phyloP scores from a whole-genome alignment of 1,140 invertebrate genomes.

The Episyrphus balteatus region DNA sequence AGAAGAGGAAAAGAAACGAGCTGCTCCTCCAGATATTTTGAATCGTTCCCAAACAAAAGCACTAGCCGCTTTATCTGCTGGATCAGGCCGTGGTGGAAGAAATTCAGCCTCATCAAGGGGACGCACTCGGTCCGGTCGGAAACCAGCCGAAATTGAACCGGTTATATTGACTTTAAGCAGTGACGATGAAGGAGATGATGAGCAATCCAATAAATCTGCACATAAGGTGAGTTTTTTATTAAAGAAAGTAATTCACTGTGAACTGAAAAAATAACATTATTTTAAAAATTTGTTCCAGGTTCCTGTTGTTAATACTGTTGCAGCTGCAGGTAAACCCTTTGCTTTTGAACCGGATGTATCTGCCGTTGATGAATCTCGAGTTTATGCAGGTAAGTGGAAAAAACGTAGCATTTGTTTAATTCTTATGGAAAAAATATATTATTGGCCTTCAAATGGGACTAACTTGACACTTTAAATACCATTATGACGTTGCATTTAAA shows the following conservation, averaged over 20 bases:
- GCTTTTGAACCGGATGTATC: constrained; percentile 21
- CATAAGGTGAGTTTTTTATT: constrained; percentile 21
- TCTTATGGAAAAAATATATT: too few relatives aligned
- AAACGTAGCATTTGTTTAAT: not conserved
- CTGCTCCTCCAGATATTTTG: constrained; percentile 9
- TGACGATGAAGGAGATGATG: constrained; percentile 43
- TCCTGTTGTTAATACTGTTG: not conserved
- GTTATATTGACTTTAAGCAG: constrained; percentile 53
- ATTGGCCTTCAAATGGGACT: too few relatives aligned
- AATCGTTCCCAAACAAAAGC: not conserved
- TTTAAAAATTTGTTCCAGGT: too few relatives aligned
- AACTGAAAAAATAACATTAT: too few relatives aligned
- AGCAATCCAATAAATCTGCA: constrained; percentile 11
- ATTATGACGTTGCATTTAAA: too few relatives aligned
- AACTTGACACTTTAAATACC: too few relatives aligned
- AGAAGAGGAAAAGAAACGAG: constrained; percentile 11
- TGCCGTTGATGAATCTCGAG: constrained; percentile 22
- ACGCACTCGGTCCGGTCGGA: constrained; percentile 17
- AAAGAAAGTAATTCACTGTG: too few relatives aligned
- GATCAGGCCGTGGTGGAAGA: constrained; percentile 11
- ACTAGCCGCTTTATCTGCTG: constrained; percentile 1
- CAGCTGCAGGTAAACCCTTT: constrained; percentile 13
- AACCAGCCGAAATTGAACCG: constrained; percentile 43
- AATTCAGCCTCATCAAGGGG: constrained; percentile 21
- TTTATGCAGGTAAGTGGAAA: constrained; percentile 25